Evolutionary conservation across 2,113 vertebrate genomes (phyloP), one percentile per base, ranked within the genome.

Genomic region (Passer montanus): DNA sequence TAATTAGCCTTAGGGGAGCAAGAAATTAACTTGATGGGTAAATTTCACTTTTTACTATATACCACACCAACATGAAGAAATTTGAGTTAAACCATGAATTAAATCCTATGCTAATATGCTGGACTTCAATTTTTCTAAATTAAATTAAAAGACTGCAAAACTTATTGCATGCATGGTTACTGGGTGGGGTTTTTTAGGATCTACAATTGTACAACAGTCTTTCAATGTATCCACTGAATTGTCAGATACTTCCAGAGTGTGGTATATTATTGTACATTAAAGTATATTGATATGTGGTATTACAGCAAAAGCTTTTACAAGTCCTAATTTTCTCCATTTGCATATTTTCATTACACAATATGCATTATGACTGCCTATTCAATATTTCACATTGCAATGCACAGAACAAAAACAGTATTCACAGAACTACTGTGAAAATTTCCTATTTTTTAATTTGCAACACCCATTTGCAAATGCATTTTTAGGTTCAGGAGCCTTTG

Each of bases 1-100:
- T 96, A 96, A 98, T 98, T 95, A 94, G 90, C 91, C 97, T 90
- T 94, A 97, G 94, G 92, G 96, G 95, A 96, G 84, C 77, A 92
- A 96, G 87, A 96, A 95, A 97, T 97, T 97, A 95, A 96, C 84
- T 91, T 84, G 89, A 96, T 97, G 92, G 76, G 79, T 95, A 96
- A 97, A 96, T 97, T 92, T 87, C 86, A 56, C 27, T 10, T 97
- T 97, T 96, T 95, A 43, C 53, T 90, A 17, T 72, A 87, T 91
- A 74, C 70, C 80, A 19, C 79, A 75, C 63, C 19, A 41, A 44
- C 56, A 76, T 68, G 70, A 82, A 79, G 83, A 95, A 96, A 88
- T 76, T 88, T 88, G 73, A 88, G 81, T 95, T 93, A 83, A 92
- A 82, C 39, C 72, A 60, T 86, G 73, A 89, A 47, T 53, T 89